A percentile compares a stretch with the other conserved stretches of the same genome.
These are phyloP conservation scores for Microplitis deprimator DNA, from an alignment of 2,888 invertebrate species.

Conservation along the genomic window DNA sequence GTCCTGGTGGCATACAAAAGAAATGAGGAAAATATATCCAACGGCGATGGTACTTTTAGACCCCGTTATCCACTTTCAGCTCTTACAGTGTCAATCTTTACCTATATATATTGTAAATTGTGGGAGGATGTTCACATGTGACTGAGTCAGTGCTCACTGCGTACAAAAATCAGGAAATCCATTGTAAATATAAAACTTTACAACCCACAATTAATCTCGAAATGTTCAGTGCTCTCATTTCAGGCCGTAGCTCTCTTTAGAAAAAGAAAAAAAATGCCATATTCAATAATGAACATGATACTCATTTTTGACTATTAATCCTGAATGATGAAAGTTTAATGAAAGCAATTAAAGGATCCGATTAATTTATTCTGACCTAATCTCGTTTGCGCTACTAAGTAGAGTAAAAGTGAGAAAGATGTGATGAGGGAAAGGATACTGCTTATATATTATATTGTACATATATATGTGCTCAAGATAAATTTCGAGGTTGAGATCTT, in stretches of 20 bases:
- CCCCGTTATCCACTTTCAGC: conserved; percentile 68
- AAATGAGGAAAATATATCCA: conserved; percentile 39
- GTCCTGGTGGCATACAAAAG: conserved; percentile 70
- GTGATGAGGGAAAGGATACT: not conserved
- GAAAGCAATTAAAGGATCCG: conserved; percentile 2
- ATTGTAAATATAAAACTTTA: conserved; percentile 3
- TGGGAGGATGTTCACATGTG: conserved; percentile 48
- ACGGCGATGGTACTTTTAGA: conserved; percentile 58
- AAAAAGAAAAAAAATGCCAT: too few relatives aligned
- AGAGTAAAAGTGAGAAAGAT: not conserved
- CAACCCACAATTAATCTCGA: too few relatives aligned
- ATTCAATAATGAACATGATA: too few relatives aligned
- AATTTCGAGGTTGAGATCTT: not conserved
- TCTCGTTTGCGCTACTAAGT: conserved; percentile 21
- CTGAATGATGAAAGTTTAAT: too few relatives aligned
- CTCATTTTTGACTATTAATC: too few relatives aligned
- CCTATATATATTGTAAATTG: conserved; percentile 21
- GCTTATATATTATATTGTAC: not conserved
- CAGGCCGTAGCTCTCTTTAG: too few relatives aligned
- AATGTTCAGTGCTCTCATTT: too few relatives aligned
- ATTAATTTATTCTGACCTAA: conserved; percentile 25
- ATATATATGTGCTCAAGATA: not conserved
- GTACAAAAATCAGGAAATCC: conserved; percentile 34
- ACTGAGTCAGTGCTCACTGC: conserved; percentile 3
- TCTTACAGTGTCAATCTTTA: conserved; percentile 45